Conservation (phyloP, 2,797 vertebrate species). For the Falco novaeseelandiae region DNA sequence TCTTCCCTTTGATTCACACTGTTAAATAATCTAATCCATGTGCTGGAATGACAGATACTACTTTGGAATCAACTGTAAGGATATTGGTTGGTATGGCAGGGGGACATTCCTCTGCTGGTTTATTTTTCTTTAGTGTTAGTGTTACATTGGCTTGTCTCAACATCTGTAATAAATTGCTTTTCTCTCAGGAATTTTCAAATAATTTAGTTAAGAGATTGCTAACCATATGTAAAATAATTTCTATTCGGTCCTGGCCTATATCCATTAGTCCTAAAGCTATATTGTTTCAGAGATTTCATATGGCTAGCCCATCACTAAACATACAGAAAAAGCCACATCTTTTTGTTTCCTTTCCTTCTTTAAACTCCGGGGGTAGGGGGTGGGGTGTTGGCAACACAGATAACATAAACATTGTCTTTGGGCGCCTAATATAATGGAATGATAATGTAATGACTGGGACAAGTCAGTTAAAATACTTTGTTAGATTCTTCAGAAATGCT, state of each 20-base stretch:
- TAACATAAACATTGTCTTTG: slow-evolving; percentile 3
- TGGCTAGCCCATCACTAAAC: slow-evolving; percentile 39
- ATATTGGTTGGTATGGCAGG: slow-evolving; percentile 45
- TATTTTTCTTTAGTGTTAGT: slow-evolving; percentile 73
- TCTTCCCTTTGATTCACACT: slow-evolving; percentile 68
- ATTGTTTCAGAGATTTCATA: slow-evolving; percentile 60
- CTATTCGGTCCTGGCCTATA: slow-evolving; percentile 20
- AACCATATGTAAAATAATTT: slow-evolving; percentile 52
- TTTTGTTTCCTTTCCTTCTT: neutral
- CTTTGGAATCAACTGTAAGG: slow-evolving; percentile 39
- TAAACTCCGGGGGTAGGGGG: neutral
- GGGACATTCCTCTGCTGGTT: slow-evolving; percentile 61
- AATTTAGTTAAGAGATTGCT: slow-evolving; percentile 65
- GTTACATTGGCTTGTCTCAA: slow-evolving; percentile 53
- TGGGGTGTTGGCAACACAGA: neutral
- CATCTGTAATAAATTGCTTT: slow-evolving; percentile 68
- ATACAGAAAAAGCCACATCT: slow-evolving; percentile 13
- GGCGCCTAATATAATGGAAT: neutral
- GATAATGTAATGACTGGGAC: neutral
- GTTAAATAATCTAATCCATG: slow-evolving; percentile 68
- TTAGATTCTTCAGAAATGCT: neutral
- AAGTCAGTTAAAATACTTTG: neutral
- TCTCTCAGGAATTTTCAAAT: slow-evolving; percentile 72
- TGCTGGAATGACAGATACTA: slow-evolving; percentile 55
- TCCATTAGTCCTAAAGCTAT: slow-evolving; percentile 40